Evolutionary conservation across 2,888 invertebrate genomes (phyloP), one percentile per base, ranked within the genome.

Genomic region (Eupithecia tripunctaria): DNA sequence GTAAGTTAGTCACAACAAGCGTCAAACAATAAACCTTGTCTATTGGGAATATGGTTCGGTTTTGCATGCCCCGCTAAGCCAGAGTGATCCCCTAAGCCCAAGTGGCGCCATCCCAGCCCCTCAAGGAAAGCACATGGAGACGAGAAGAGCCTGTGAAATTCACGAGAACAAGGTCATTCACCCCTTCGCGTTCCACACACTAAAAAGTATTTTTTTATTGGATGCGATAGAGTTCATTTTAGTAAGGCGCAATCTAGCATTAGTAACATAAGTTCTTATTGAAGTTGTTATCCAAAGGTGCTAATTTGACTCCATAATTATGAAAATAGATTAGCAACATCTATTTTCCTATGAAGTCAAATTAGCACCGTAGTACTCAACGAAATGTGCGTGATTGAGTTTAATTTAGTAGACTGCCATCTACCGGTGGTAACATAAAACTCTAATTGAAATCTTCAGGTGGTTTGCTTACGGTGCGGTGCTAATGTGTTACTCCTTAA

Each of bases 131-230:
- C 96, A 98, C 82, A 98, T 99, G 97, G 99, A 99, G 91, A 96
- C 98, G n/a, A n/a, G n/a, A n/a, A n/a, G n/a, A 0, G 97, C 98
- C 0, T 99, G 99, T 90, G 94, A 94, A 71, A 96, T 98, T 65
- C 93, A 91, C 2, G 98, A 98, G 86, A 95, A 97, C 70, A 98
- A 98, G 88, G 95, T 96, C 6, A 96, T 99, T 67, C 96, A 99
- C 94, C 99, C 99, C 0, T 98, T 99, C 91, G 99, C 99, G 0
- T 99, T 97, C 92, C 96, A 99, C 77, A 97, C 97, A 0, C 99
- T 99, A 86, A 99, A 99, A 32, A 5, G 4, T 32, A 3, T 7
- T 36, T 36, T 36, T 36, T 7, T 36, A 47, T 51, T n/a, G n/a
- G 51, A 21, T 10, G 51, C n/a, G 21, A 51, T 21, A 0, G 21